phyloP scores from a whole-genome alignment of 2,113 vertebrate genomes.

The Syrmaticus mikado region DNA sequence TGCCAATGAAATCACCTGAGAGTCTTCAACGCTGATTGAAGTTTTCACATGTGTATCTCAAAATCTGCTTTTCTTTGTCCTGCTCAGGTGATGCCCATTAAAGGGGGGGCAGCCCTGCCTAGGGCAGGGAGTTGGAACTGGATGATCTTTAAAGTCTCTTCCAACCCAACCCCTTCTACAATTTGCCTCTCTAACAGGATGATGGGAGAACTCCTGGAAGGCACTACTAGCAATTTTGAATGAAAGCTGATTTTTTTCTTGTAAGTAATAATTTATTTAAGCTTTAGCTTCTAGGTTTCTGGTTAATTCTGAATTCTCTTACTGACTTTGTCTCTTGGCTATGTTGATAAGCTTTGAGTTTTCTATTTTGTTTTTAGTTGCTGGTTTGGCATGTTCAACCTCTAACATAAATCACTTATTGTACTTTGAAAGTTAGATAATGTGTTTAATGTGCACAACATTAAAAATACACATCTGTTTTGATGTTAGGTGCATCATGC shows the following conservation, averaged over 20 bases:
- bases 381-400: slow-evolving; percentile 4
- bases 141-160: no score
- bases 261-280: neutral
- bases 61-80: neutral
- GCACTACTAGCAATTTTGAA: neutral
- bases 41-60: neutral
- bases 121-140: no score
- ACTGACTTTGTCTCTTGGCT: neutral
- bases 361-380: neutral
- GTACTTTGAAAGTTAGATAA: slow-evolving; percentile 55
- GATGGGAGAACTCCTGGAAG: neutral
- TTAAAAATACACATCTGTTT: slow-evolving; percentile 39
- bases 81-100: neutral
- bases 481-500: slow-evolving; percentile 15
- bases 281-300: neutral
- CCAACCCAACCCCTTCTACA: no score
- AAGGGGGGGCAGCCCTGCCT: no score
- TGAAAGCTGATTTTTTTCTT: neutral
- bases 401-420: slow-evolving; percentile 46
- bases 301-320: no score
- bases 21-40: neutral
- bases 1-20: neutral
- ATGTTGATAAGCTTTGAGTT: neutral
- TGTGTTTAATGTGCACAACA: neutral
- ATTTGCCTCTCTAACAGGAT: neutral